These are phyloP conservation scores for Amphiprion clarkii DNA, from an alignment of 2,797 vertebrate species.

Conservation along the genomic window DNA sequence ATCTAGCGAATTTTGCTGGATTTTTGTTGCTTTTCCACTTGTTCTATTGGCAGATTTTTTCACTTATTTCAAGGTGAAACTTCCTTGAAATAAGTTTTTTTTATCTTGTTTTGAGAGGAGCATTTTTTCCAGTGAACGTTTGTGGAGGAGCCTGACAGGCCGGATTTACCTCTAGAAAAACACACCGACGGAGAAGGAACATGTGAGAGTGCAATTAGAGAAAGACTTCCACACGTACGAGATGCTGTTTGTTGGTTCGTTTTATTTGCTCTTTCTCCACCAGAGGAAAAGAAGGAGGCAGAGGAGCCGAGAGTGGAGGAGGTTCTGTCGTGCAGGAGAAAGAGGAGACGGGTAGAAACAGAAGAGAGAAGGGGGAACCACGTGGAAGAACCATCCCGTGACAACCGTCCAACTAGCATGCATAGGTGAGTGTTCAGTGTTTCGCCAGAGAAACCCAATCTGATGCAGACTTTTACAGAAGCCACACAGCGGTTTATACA, in stretches of 20 bases:
- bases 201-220: too few species aligned
- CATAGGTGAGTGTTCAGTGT: slow-evolving; percentile 82
- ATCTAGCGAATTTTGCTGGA: too few species aligned
- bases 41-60: too few species aligned
- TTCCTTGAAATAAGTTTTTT: too few species aligned
- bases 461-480: slow-evolving; percentile 70
- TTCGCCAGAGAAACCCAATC: slow-evolving; percentile 71
- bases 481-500: slow-evolving; percentile 69
- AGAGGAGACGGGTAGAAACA: slow-evolving; percentile 56
- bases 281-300: slow-evolving; percentile 75
- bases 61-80: too few species aligned
- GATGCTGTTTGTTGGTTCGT: slow-evolving; percentile 77
- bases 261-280: slow-evolving; percentile 86
- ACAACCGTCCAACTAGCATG: slow-evolving; percentile 83
- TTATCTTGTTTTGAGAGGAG: too few species aligned
- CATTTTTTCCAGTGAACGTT: slow-evolving; percentile 10
- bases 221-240: slow-evolving; percentile 59
- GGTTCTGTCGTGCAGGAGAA: slow-evolving; percentile 80
- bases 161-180: slow-evolving; percentile 41
- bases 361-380: slow-evolving; percentile 57
- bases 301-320: slow-evolving; percentile 59
- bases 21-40: too few species aligned
- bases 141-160: slow-evolving; percentile 50
- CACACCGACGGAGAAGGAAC: too few species aligned
- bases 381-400: slow-evolving; percentile 80